Evolutionary conservation across 1,140 invertebrate species (phyloP), one percentile per base, ranked within the genome.

Genomic region (Pygmarrhopalites habei): DNA sequence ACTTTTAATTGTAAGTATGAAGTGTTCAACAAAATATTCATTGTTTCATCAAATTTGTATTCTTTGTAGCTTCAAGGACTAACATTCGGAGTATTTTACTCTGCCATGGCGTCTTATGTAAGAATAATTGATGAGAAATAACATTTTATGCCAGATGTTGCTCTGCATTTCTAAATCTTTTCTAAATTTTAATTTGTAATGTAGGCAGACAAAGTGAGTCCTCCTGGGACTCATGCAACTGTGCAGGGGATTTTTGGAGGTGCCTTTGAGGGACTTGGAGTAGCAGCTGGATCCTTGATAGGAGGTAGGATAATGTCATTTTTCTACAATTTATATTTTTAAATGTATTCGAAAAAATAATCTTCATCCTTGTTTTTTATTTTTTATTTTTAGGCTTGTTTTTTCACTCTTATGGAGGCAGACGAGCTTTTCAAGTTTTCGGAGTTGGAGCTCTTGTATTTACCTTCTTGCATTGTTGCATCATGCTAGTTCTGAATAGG

Each of bases 31-130:
- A 35, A 35, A n/a, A n/a, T 35, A 15, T 35, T 7, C 32, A 35
- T 7, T 35, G 15, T 35, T 35, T 35, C 5, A 35, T 5, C 32
- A 35, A 7, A 15, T 29, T 52, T 5, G 26, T 2, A 5, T 52
- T 28, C 4, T 10, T 41, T 95, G 30, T 92, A 95, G 76, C 74
- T 92, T 7, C 90, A 95, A 77, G 90, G 91, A 17, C 77, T 93
- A 10, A 91, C 91, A 0, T 90, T 90, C 73, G 91, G 92, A 14
- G 79, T 95, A 62, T 89, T 90, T 73, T 95, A 91, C 78, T 83
- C 90, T 0, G 85, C 89, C 10, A 91, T 94, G 85, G 85, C 90
- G 10, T 89, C 88, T 0, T n/a, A n/a, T n/a, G n/a, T n/a, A n/a
- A n/a, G n/a, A n/a, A n/a, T n/a, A n/a, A n/a, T n/a, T n/a, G n/a